Conservation (phyloP, 2,113 vertebrate genomes). For the Xenopus laevis region DNA sequence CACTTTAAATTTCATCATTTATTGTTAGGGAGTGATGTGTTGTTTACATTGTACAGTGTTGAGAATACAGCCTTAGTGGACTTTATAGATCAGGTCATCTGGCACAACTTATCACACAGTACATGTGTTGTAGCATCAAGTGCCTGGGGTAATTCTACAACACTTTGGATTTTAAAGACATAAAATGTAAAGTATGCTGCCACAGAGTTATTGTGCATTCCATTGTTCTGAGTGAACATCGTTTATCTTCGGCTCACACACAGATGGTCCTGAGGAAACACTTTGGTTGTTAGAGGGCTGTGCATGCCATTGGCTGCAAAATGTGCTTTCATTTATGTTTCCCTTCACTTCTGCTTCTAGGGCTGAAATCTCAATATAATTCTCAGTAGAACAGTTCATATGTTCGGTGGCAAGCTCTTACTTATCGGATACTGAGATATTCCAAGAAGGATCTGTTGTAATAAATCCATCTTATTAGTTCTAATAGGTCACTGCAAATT, state of each 20-base stretch:
- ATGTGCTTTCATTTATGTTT: conserved; percentile 23
- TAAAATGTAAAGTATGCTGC: too few species aligned
- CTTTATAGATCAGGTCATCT: too few species aligned
- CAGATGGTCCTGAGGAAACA: conserved; percentile 21
- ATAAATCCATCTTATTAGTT: neutral
- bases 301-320: conserved; percentile 10
- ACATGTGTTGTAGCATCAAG: too few species aligned
- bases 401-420: conserved; percentile 15
- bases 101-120: too few species aligned
- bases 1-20: too few species aligned
- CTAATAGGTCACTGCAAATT: neutral
- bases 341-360: neutral
- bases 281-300: conserved; percentile 13
- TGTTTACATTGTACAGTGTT: too few species aligned
- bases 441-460: neutral
- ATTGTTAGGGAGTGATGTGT: too few species aligned
- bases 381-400: conserved; percentile 18
- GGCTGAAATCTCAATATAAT: neutral
- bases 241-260: conserved; percentile 10
- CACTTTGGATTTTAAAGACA: too few species aligned
- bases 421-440: neutral
- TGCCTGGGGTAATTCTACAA: too few species aligned
- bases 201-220: conserved; percentile 5
- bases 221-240: conserved; percentile 12
- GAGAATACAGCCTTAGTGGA: too few species aligned